Evolutionary conservation across 1,140 invertebrate genomes (phyloP).

Genomic region (Anagrus nilaparvatae): DNA sequence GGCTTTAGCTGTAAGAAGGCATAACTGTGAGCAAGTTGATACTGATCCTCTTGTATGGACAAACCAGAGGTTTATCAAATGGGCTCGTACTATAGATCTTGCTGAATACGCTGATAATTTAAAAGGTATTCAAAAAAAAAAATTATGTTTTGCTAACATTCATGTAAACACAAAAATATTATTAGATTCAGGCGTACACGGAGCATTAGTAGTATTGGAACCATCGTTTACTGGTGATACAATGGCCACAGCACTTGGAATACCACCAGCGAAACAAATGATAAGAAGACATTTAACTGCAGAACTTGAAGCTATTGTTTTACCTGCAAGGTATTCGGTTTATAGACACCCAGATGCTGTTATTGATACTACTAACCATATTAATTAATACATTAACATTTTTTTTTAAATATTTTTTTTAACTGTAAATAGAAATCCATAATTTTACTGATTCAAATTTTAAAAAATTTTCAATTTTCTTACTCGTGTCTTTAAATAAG

Average conservation of each 20-base stretch:
- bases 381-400: no score
- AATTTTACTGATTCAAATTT: no score
- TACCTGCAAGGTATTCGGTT: constrained; percentile 74
- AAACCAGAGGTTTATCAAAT: constrained; percentile 84
- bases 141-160: no score
- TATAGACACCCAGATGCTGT: constrained; percentile 40
- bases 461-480: no score
- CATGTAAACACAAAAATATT: constrained; percentile 17
- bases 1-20: constrained; percentile 75
- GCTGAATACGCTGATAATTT: constrained; percentile 88
- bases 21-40: constrained; percentile 78
- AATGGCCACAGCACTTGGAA: constrained; percentile 84
- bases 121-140: no score
- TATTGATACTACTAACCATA: no score
- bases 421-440: no score
- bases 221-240: constrained; percentile 88
- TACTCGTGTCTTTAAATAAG: no score
- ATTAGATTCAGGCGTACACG: constrained; percentile 84
- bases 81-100: constrained; percentile 86
- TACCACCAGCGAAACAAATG: constrained; percentile 87
- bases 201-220: constrained; percentile 83
- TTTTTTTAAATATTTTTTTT: no score
- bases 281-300: constrained; percentile 81
- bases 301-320: constrained; percentile 79
- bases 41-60: constrained; percentile 91